Conservation (phyloP, 2,113 vertebrate genomes). For the Quiscalus mexicanus region DNA sequence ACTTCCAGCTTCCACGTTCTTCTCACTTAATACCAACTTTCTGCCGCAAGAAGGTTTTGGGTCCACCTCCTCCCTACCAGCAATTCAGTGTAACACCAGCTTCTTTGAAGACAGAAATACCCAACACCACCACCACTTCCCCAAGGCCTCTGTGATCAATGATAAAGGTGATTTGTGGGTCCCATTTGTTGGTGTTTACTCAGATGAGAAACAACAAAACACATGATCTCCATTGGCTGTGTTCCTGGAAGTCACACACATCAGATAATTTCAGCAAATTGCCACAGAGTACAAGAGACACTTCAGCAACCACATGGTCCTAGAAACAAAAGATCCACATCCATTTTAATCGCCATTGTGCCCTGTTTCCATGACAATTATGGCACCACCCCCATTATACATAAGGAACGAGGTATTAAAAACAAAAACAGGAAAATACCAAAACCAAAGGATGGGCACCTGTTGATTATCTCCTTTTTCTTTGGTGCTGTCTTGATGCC, state of each 20-base stretch:
- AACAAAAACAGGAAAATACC: background rate
- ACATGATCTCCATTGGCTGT: rapidly evolving
- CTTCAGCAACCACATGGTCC: background rate
- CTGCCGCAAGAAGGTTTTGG: background rate
- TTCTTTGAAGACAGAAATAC: background rate
- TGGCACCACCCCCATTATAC: background rate
- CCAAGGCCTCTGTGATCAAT: background rate
- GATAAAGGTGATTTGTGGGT: background rate
- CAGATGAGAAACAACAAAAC: background rate
- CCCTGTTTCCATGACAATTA: background rate
- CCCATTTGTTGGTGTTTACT: background rate
- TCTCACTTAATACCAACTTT: background rate
- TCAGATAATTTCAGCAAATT: background rate
- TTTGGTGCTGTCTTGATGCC: background rate
- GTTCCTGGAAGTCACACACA: background rate
- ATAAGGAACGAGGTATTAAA: background rate
- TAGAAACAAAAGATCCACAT: background rate
- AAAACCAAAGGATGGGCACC: background rate
- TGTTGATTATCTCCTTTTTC: background rate
- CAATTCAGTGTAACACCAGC: background rate
- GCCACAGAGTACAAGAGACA: background rate
- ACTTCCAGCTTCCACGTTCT: background rate
- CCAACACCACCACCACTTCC: background rate
- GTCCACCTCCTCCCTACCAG: background rate
- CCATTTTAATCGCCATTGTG: background rate